These are phyloP conservation scores for Protomyctophum bolini DNA, from an alignment of 2,113 vertebrate species.

Conservation along the genomic window DNA sequence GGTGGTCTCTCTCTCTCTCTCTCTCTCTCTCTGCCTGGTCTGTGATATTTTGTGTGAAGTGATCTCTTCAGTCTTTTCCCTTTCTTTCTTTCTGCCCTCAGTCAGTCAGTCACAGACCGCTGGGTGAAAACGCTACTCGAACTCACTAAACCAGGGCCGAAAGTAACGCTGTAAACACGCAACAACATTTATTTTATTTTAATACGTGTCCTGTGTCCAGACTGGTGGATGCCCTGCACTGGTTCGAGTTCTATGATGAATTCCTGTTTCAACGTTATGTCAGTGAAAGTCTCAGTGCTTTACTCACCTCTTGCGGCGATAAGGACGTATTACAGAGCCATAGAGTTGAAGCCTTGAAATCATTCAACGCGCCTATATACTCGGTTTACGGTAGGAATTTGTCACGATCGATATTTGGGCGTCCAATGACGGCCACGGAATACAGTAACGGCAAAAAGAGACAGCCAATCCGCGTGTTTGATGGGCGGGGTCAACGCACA, in stretches of 20 bases:
- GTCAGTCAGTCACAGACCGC: no score
- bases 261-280: no score
- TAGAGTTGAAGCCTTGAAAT: background rate
- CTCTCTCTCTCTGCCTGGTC: no score
- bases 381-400: conserved; percentile 46
- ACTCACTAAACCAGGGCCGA: conserved; percentile 29
- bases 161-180: conserved; percentile 31
- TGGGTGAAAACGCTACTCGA: conserved; percentile 46
- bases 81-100: conserved; percentile 34
- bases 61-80: conserved; percentile 24
- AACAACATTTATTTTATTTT: background rate
- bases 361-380: background rate
- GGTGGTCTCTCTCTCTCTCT: conserved; percentile 28
- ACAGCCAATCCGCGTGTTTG: conserved; percentile 38
- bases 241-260: no score
- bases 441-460: background rate
- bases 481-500: conserved; percentile 22
- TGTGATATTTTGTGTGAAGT: no score
- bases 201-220: no score
- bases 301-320: conserved; percentile 47
- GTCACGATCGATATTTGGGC: background rate
- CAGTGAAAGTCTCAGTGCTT: background rate
- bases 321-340: conserved; percentile 4
- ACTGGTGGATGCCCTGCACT: no score
- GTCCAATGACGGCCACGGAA: background rate